Percentiles rank a stretch among this genome's conserved stretches.
Conservation (phyloP, 2,797 vertebrate genomes). For the Ctenochaetus hawaiiensis region DNA sequence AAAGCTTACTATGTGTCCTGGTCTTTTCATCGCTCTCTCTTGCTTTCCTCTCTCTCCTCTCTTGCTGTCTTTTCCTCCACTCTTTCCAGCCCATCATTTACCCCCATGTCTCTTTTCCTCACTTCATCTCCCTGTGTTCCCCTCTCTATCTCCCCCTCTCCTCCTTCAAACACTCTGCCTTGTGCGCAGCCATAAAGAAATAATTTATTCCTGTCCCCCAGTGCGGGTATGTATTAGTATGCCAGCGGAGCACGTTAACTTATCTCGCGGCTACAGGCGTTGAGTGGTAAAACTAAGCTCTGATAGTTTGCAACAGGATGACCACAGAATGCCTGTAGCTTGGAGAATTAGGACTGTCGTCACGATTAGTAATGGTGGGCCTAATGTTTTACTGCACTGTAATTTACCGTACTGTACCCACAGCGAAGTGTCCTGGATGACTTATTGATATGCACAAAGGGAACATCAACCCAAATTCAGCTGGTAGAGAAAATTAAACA, state of each 20-base stretch:
- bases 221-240: conserved; percentile 74
- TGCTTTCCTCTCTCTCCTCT: conserved; percentile 1
- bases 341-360: conserved; percentile 78
- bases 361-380: conserved; percentile 74
- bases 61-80: conserved; percentile 28
- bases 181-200: conserved; percentile 78
- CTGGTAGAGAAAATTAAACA: conserved; percentile 34
- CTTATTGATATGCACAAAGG: conserved; percentile 45
- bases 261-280: conserved; percentile 82
- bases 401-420: conserved; percentile 57
- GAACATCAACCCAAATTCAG: conserved; percentile 51
- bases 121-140: conserved; percentile 56
- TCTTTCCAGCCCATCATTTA: conserved; percentile 45
- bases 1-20: conserved; percentile 38
- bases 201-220: conserved; percentile 76
- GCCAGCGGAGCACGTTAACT: conserved; percentile 80
- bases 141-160: conserved; percentile 39
- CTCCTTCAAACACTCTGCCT: conserved; percentile 66
- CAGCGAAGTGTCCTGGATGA: conserved; percentile 37
- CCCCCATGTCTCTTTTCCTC: conserved; percentile 28
- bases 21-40: conserved; percentile 37
- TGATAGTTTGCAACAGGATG: conserved; percentile 80
- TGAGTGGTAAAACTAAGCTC: conserved; percentile 79
- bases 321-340: conserved; percentile 77
- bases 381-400: conserved; percentile 74